Evolutionary conservation across 2,888 invertebrate species (phyloP).

Genomic region (Zelleria hepariella): DNA sequence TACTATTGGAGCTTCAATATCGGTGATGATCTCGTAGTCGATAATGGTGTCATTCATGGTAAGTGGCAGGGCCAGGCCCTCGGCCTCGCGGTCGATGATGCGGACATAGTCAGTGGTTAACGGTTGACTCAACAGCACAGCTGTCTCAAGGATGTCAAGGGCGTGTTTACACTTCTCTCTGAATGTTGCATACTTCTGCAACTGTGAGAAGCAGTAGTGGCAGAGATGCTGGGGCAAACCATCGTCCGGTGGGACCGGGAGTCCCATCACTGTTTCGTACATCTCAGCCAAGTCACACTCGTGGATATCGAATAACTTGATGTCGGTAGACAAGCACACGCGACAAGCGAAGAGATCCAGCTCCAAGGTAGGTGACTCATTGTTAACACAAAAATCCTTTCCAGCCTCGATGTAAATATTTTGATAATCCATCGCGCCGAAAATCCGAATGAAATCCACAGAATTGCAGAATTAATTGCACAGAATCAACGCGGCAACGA

Average conservation of each 20-base stretch:
- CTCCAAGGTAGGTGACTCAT: neutral
- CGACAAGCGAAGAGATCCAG: slow-evolving; percentile 29
- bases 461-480: too few species aligned
- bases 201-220: slow-evolving; percentile 27
- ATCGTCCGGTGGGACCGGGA: slow-evolving; percentile 14
- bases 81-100: neutral
- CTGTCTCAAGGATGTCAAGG: slow-evolving; percentile 23
- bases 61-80: neutral
- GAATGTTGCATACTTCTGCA: slow-evolving; percentile 30
- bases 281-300: slow-evolving; percentile 28
- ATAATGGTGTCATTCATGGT: neutral
- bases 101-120: slow-evolving; percentile 3
- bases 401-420: too few species aligned
- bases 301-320: slow-evolving; percentile 38
- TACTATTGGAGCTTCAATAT: neutral
- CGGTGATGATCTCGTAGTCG: neutral
- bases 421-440: too few species aligned
- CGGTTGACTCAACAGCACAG: slow-evolving; percentile 13
- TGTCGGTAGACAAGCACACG: slow-evolving; percentile 39
- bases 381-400: too few species aligned
- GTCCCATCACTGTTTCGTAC: slow-evolving; percentile 24
- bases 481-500: too few species aligned
- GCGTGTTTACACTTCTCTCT: slow-evolving; percentile 30
- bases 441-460: too few species aligned
- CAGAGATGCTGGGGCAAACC: slow-evolving; percentile 32